phyloP scores from a whole-genome alignment of 2,113 vertebrate species.

The Verasper variegatus region DNA sequence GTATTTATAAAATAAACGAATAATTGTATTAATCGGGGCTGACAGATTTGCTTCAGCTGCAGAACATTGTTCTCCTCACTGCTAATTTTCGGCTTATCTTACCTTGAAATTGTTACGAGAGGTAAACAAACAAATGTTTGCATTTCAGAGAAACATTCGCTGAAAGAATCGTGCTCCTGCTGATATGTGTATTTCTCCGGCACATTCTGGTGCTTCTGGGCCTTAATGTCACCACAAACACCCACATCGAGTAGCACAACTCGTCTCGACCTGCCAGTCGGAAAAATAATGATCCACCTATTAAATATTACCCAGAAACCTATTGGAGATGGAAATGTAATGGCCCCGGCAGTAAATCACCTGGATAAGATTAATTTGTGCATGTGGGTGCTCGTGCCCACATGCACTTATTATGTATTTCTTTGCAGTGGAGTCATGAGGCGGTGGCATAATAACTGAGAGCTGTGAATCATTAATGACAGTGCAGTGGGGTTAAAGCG shows the following conservation, averaged over 20 bases:
- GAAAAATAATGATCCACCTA: slow-evolving; percentile 30
- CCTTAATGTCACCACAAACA: slow-evolving; percentile 30
- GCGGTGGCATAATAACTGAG: slow-evolving; percentile 42
- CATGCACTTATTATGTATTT: slow-evolving; percentile 45
- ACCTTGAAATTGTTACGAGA: slow-evolving; percentile 41
- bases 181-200: slow-evolving; percentile 53
- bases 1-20: not conserved
- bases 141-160: too few relatives aligned
- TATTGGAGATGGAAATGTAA: slow-evolving; percentile 43
- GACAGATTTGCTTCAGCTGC: not conserved
- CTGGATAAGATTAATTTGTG: slow-evolving; percentile 41
- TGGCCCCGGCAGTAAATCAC: slow-evolving; percentile 24
- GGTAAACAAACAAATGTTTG: not conserved
- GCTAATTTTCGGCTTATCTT: not conserved
- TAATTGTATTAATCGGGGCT: not conserved
- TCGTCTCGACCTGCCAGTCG: not conserved
- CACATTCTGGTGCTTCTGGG: not conserved
- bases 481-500: slow-evolving; percentile 53
- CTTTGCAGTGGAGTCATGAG: slow-evolving; percentile 54
- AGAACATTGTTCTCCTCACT: not conserved
- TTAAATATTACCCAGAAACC: slow-evolving; percentile 35
- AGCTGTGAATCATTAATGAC: slow-evolving; percentile 65
- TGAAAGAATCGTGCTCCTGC: slow-evolving; percentile 36
- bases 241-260: not conserved
- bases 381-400: slow-evolving; percentile 16